These are phyloP conservation scores for Remorina albescens DNA, from an alignment of 2,797 vertebrate genomes.

Conservation along the genomic window DNA sequence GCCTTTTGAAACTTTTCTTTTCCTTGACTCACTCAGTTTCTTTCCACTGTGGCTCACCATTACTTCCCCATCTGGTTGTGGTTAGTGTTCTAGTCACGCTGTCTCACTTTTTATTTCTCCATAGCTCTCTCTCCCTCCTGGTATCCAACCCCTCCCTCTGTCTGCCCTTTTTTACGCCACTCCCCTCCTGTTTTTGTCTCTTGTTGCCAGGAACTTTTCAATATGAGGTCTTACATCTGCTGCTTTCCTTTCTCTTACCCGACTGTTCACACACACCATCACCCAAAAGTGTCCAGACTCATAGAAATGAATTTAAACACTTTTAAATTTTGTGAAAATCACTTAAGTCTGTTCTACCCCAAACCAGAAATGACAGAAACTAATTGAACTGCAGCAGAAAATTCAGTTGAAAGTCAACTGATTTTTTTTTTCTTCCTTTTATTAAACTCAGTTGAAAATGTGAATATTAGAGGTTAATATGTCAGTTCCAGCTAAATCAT, in stretches of 20 bases:
- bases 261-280: conserved; percentile 10
- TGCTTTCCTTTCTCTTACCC: conserved; percentile 42
- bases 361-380: neutral
- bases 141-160: conserved; percentile 33
- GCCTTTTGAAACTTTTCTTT: conserved; percentile 58
- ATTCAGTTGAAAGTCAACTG: neutral
- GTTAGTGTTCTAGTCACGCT: conserved; percentile 72
- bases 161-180: conserved; percentile 32
- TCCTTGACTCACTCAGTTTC: conserved; percentile 49
- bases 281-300: neutral
- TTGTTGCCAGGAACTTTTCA: conserved; percentile 55
- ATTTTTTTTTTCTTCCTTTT: neutral
- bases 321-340: neutral
- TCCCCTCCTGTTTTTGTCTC: conserved; percentile 20
- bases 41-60: conserved; percentile 69
- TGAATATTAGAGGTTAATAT: neutral
- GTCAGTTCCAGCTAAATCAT: neutral
- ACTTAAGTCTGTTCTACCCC: neutral
- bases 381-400: neutral
- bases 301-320: no score
- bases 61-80: conserved; percentile 82
- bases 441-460: neutral
- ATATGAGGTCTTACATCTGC: conserved; percentile 56
- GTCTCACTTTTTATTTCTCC: conserved; percentile 42
- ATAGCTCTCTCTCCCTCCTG: no score